Evolutionary conservation across 2,113 vertebrate species (phyloP).

Genomic region (Mesoclemmys tuberculata): DNA sequence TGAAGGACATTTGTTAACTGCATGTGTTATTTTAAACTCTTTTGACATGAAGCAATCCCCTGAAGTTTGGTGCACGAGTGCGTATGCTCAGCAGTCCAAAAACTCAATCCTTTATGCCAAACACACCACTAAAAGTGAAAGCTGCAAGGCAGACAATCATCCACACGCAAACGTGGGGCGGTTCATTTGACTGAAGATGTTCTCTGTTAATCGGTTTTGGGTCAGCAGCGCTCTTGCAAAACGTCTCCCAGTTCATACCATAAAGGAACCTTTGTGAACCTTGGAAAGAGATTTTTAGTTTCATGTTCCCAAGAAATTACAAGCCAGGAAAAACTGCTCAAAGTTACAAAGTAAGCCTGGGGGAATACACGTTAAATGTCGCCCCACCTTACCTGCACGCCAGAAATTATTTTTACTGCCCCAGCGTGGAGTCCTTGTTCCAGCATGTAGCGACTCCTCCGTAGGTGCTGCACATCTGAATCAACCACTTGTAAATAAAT

Average conservation of each 20-base stretch:
- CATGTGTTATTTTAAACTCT: neutral
- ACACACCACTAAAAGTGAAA: neutral
- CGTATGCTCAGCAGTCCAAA: too few relatives aligned
- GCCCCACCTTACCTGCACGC: neutral
- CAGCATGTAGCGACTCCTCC: neutral
- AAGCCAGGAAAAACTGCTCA: neutral
- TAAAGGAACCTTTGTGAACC: too few relatives aligned
- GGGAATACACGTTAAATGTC: neutral
- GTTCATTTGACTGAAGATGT: neutral
- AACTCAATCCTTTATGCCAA: neutral
- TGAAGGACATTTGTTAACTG: neutral
- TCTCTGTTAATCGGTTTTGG: neutral
- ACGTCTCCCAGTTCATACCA: neutral
- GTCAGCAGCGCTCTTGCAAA: neutral
- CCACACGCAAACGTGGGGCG: neutral
- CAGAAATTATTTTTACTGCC: neutral
- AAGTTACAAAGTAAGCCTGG: neutral
- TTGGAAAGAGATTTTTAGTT: neutral
- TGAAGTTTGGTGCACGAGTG: neutral
- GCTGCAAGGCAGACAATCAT: neutral
- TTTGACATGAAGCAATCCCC: neutral
- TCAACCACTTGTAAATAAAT: neutral
- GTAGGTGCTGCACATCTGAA: neutral
- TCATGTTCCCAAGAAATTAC: neutral
- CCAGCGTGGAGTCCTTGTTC: neutral